These are phyloP conservation scores for Arion vulgaris DNA, from an alignment of 1,140 invertebrate genomes.

Conservation along the genomic window DNA sequence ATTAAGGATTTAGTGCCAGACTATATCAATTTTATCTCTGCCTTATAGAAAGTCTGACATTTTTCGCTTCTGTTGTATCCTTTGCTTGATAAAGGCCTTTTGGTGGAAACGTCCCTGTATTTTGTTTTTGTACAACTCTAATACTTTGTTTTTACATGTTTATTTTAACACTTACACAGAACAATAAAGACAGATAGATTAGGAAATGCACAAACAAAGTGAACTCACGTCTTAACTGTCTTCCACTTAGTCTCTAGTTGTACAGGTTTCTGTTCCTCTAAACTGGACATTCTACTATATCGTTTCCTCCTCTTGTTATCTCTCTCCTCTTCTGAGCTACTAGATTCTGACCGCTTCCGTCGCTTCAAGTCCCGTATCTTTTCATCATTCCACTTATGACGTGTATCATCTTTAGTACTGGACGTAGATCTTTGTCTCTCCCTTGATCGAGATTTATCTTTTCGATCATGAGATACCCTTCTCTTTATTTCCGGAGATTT, in stretches of 20 bases:
- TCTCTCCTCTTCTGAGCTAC: neutral
- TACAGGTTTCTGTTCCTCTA: neutral
- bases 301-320: neutral
- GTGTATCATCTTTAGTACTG: neutral
- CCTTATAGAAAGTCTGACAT: too few relatives aligned
- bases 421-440: conserved; percentile 23
- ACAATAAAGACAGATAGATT: too few relatives aligned
- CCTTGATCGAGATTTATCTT: neutral
- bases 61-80: too few relatives aligned
- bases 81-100: too few relatives aligned
- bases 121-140: too few relatives aligned
- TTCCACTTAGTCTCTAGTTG: conserved; percentile 4
- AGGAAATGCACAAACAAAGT: neutral
- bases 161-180: too few relatives aligned
- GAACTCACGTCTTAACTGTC: conserved; percentile 1
- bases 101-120: too few relatives aligned
- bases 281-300: neutral
- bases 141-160: too few relatives aligned
- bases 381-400: neutral
- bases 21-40: too few relatives aligned
- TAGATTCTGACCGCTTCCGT: conserved; percentile 6
- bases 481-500: neutral
- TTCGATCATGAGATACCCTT: neutral
- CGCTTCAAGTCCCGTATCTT: neutral
- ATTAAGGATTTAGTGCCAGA: too few relatives aligned